Base-by-base conservation (phyloP, 2,113 vertebrate species). In the Lophius piscatorius region DNA sequence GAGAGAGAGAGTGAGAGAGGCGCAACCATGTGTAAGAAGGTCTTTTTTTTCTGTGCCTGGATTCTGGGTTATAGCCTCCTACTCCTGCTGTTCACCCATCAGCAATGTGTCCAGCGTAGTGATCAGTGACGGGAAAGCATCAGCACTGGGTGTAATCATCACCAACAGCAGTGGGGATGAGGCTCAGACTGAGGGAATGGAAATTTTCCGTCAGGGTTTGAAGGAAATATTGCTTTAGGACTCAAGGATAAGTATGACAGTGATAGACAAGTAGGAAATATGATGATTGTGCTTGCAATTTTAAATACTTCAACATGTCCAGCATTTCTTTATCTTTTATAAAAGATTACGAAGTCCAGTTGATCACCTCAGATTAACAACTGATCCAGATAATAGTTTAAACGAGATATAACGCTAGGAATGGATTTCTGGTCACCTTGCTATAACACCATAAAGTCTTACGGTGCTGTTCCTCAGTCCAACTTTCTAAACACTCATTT, bases 11-110 rank as follows among this genome's bases (percentile, higher is more conserved):
- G 8, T 5, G 16, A 45, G 16, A 42, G 33, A 56, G 36, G 50
- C 51, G 58, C 59, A 47, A 42, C 29, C 9, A 4, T 59, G 31
- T 63, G 40, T 57, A 26, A 58, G 33, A 35, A 68, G 38, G 52
- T 60, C 57, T 68, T 54, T 65, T n/a, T 63, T 76, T 70, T 63
- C 46, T 51, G 40, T 56, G 33, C 38, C 40, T 11, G 18, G 14
- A 46, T 33, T 57, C 24, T n/a, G n/a, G n/a, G n/a, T n/a, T n/a
- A n/a, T n/a, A n/a, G n/a, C n/a, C n/a, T n/a, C n/a, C n/a, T 52
- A 11, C 54, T 51, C 28, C 38, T 51, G 60, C 61, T 79, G 54
- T 64, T 59, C 41, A 52, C 56, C 56, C 55, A 45, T 17, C 54
- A 11, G 57, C 38, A 26, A 12, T 56, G 70, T 57, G 40, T 46